These are phyloP conservation scores for Dendroctonus ponderosae DNA, from an alignment of 1,140 invertebrate genomes.

Conservation along the genomic window DNA sequence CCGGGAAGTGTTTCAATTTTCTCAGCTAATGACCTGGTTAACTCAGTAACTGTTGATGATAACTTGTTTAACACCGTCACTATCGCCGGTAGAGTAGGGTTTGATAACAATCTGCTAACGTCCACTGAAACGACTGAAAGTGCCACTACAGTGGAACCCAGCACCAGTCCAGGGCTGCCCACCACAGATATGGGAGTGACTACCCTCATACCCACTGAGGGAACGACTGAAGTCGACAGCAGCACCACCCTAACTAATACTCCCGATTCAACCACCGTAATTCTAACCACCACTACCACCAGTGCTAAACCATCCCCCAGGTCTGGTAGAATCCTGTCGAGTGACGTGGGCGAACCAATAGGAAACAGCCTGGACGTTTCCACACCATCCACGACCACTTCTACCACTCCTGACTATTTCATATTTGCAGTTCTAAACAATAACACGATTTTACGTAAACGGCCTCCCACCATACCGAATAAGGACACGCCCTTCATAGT, in stretches of 20 bases:
- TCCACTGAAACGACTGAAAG: slow-evolving; percentile 30
- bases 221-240: slow-evolving; percentile 7
- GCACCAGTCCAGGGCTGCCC: slow-evolving; percentile 32
- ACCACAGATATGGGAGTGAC: slow-evolving; percentile 19
- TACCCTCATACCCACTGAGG: slow-evolving; percentile 25
- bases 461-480: slow-evolving; percentile 64
- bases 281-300: slow-evolving; percentile 45
- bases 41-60: slow-evolving; percentile 49
- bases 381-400: slow-evolving; percentile 49
- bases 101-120: slow-evolving; percentile 35
- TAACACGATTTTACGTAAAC: slow-evolving; percentile 71
- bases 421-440: slow-evolving; percentile 71
- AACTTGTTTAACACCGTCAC: slow-evolving; percentile 44
- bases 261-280: slow-evolving; percentile 37
- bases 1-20: slow-evolving; percentile 45
- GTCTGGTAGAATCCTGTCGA: slow-evolving; percentile 49
- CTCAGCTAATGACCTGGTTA: slow-evolving; percentile 49
- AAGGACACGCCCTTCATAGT: slow-evolving; percentile 67
- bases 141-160: slow-evolving; percentile 38
- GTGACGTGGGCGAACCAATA: slow-evolving; percentile 49
- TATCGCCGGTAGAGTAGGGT: slow-evolving; percentile 39
- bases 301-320: slow-evolving; percentile 40
- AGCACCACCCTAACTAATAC: slow-evolving; percentile 9
- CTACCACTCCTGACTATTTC: slow-evolving; percentile 57
- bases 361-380: slow-evolving; percentile 48